phyloP scores from a whole-genome alignment of 2,888 invertebrate species.

The Hemicrepidius hirtus region DNA sequence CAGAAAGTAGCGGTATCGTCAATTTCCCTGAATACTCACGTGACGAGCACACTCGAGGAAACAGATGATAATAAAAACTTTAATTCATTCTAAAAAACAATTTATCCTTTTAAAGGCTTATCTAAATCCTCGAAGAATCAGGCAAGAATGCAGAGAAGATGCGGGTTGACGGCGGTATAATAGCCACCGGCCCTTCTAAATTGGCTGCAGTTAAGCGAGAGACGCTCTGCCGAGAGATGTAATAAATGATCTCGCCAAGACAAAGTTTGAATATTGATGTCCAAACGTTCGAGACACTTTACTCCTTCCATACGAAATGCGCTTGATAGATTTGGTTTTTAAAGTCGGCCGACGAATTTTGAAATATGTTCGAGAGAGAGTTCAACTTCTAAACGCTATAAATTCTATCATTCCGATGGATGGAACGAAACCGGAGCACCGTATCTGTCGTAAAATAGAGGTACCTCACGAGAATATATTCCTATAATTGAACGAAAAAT shows the following conservation, averaged over 20 bases:
- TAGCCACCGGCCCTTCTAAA: constrained; percentile 63
- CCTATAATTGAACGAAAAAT: constrained; percentile 16
- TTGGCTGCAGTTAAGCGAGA: constrained; percentile 64
- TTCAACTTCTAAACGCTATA: constrained; percentile 40
- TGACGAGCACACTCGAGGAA: constrained; percentile 1
- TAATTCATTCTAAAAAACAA: constrained; percentile 48
- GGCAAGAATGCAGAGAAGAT: constrained; percentile 61
- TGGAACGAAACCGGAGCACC: constrained; percentile 24
- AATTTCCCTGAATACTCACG: constrained; percentile 19
- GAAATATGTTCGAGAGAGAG: constrained; percentile 59
- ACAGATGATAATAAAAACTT: constrained; percentile 37
- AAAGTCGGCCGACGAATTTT: constrained; percentile 62
- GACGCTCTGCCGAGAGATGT: constrained; percentile 65
- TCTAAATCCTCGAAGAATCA: constrained; percentile 57
- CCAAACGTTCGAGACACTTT: constrained; percentile 65
- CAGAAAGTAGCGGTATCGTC: constrained; percentile 8
- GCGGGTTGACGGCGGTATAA: constrained; percentile 63
- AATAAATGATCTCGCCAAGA: constrained; percentile 70
- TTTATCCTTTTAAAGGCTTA: constrained; percentile 47
- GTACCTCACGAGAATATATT: constrained; percentile 16
- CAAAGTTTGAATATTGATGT: constrained; percentile 72
- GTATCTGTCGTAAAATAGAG: constrained; percentile 27
- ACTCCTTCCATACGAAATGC: constrained; percentile 64
- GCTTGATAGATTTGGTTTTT: constrained; percentile 66
- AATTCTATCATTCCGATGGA: constrained; percentile 44